Conservation (phyloP, 2,797 vertebrate species). For the Sebastolobus alascanus region DNA sequence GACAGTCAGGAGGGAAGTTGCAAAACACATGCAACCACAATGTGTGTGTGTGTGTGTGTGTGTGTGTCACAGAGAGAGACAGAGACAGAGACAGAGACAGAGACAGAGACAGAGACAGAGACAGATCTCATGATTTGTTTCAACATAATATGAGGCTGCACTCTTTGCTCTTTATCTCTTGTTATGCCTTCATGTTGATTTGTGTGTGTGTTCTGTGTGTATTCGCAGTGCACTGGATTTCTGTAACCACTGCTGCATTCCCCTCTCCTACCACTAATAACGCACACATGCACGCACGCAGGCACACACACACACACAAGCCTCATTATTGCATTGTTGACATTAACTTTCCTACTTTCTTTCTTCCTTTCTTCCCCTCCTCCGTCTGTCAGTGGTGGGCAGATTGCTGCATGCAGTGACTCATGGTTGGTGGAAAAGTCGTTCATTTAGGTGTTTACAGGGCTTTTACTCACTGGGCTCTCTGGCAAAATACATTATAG, state of each 20-base stretch:
- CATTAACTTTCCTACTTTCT: background rate
- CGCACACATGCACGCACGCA: background rate
- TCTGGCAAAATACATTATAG: background rate
- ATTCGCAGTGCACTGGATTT: background rate
- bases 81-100: too few species aligned
- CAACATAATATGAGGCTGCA: slow-evolving; percentile 20
- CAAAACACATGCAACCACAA: slow-evolving; percentile 29
- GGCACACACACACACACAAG: background rate
- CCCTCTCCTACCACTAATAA: background rate
- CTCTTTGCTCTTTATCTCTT: slow-evolving; percentile 29
- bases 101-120: background rate
- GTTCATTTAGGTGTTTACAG: slow-evolving; percentile 49
- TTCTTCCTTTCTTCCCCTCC: background rate
- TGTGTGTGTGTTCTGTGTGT: slow-evolving; percentile 3
- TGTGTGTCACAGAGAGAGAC: background rate
- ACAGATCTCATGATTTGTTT: slow-evolving; percentile 39
- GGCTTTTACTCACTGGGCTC: slow-evolving; percentile 9
- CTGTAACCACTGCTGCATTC: slow-evolving; percentile 2
- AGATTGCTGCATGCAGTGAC: slow-evolving; percentile 46
- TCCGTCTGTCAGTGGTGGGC: background rate
- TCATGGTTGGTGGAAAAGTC: slow-evolving; percentile 58
- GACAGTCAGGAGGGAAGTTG: slow-evolving; percentile 33
- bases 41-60: background rate
- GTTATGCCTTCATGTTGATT: slow-evolving; percentile 17
- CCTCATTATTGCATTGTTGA: background rate